Percentiles rank a stretch among this genome's conserved stretches.
Conservation (phyloP, 2,888 invertebrate species). For the Watsonalla cultraria region DNA sequence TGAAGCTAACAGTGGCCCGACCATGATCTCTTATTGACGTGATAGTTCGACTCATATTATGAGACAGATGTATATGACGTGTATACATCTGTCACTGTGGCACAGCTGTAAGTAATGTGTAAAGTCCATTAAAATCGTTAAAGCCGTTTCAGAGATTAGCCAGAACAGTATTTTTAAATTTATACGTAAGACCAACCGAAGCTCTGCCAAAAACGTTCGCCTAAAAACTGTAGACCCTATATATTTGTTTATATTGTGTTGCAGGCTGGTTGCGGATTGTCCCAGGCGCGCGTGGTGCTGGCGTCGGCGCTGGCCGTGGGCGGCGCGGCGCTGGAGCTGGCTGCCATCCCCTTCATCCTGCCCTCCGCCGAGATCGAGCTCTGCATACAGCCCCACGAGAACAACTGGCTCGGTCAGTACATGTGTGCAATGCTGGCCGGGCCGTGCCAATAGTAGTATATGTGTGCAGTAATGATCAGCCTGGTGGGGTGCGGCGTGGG, state of each 20-base stretch:
- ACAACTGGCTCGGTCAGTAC: conserved; percentile 84
- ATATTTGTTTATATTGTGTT: conserved; percentile 7
- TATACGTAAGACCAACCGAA: too few species aligned
- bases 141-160: too few species aligned
- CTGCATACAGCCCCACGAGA: conserved; percentile 85
- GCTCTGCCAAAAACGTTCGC: too few species aligned
- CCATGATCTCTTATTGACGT: too few species aligned
- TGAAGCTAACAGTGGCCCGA: too few species aligned
- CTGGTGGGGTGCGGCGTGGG: conserved; percentile 85
- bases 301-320: conserved; percentile 83
- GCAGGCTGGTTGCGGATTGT: conserved; percentile 85
- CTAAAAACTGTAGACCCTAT: too few species aligned
- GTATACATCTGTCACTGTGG: too few species aligned
- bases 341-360: conserved; percentile 84
- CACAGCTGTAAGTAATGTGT: too few species aligned
- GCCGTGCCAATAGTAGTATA: neutral
- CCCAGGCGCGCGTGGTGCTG: conserved; percentile 81
- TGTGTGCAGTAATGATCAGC: conserved; percentile 63
- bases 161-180: too few species aligned
- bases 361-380: conserved; percentile 87
- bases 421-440: neutral
- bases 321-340: conserved; percentile 83
- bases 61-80: too few species aligned
- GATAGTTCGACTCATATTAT: too few species aligned
- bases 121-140: too few species aligned